phyloP scores from a whole-genome alignment of 2,888 invertebrate species.

The Heliconius cydno region DNA sequence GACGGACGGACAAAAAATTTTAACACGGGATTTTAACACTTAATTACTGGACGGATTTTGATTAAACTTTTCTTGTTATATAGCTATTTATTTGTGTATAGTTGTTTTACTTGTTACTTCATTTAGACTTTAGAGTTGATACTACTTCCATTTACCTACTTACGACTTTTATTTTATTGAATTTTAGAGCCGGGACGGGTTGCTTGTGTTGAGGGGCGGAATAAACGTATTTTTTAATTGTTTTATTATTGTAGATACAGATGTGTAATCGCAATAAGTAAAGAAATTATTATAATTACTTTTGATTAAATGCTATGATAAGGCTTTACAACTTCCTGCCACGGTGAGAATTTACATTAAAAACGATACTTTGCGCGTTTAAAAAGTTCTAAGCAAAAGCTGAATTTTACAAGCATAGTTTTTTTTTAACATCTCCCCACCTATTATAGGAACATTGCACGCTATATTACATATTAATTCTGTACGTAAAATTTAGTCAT shows the following conservation, averaged over 20 bases:
- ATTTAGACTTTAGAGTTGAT: neutral
- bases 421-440: neutral
- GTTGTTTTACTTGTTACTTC: no score
- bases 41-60: neutral
- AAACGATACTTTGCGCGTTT: neutral
- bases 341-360: neutral
- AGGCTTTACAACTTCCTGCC: neutral
- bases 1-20: neutral
- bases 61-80: neutral
- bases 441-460: no score
- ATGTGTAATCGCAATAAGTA: neutral
- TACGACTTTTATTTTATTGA: no score
- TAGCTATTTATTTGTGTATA: neutral
- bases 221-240: neutral
- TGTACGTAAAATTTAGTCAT: no score
- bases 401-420: neutral
- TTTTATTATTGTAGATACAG: no score
- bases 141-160: neutral
- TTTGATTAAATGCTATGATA: slow-evolving; percentile 9
- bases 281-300: slow-evolving; percentile 5
- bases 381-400: neutral
- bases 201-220: no score
- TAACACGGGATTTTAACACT: neutral
- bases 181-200: no score
- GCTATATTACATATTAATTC: no score